A percentile compares a stretch with the other conserved stretches of the same genome.
Conservation (phyloP, 2,113 vertebrate species). For the Calonectris borealis region DNA sequence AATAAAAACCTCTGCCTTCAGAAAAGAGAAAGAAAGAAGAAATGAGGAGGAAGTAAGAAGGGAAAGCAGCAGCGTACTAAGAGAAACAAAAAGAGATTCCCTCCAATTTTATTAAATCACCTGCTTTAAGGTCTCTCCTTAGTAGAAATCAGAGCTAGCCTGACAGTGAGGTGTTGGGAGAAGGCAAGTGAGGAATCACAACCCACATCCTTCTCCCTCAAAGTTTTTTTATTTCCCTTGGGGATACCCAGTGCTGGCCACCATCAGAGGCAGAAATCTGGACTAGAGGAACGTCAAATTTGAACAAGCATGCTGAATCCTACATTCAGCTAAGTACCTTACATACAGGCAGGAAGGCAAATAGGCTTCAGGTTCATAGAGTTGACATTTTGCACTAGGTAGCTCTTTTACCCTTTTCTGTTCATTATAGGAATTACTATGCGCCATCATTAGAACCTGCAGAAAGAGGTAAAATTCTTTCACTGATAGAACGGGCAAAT, state of each 20-base stretch:
- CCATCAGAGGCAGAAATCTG: neutral
- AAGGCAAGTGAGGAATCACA: neutral
- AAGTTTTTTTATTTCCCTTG: neutral
- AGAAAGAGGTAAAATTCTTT: neutral
- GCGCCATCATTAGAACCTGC: neutral
- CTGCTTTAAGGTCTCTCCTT: neutral
- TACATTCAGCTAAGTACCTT: neutral
- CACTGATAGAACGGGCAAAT: neutral
- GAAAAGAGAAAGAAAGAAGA: neutral
- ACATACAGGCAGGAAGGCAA: neutral
- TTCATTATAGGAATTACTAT: neutral
- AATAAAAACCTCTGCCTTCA: neutral
- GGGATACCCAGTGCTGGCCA: neutral
- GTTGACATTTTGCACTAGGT: neutral
- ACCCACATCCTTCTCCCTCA: neutral
- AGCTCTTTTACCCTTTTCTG: neutral
- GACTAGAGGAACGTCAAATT: rapidly evolving
- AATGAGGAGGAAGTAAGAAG: neutral
- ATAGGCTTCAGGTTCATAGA: neutral
- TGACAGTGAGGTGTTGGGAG: neutral
- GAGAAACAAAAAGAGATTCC: neutral
- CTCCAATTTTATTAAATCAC: neutral
- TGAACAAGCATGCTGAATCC: neutral
- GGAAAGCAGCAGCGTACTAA: neutral
- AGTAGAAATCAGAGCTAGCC: neutral